phyloP scores from a whole-genome alignment of 2,888 invertebrate genomes.

The Neoitamus cyanurus region DNA sequence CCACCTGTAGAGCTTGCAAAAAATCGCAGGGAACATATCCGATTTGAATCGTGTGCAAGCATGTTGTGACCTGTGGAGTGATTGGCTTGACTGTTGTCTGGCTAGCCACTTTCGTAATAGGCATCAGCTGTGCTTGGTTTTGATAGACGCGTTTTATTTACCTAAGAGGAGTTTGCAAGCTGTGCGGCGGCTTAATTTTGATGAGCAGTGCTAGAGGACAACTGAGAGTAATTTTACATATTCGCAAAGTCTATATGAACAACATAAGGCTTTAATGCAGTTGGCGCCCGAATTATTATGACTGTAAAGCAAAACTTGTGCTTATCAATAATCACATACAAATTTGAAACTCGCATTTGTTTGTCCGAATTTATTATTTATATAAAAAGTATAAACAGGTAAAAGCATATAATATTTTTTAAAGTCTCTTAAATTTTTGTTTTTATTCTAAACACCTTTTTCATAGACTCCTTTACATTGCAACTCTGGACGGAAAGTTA shows the following conservation, averaged over 20 bases:
- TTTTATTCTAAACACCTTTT: background rate
- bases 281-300: no score
- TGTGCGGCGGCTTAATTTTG: background rate
- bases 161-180: background rate
- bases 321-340: no score
- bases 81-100: background rate
- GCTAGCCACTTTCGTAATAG: background rate
- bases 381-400: no score
- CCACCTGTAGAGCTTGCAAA: background rate
- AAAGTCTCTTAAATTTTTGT: background rate
- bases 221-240: no score
- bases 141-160: background rate
- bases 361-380: no score
- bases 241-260: no score
- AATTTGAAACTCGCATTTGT: no score
- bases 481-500: slow-evolving; percentile 90
- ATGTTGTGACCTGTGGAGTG: background rate
- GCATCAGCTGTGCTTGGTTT: background rate
- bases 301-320: no score
- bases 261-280: no score
- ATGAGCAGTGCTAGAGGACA: no score
- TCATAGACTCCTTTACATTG: slow-evolving; percentile 80
- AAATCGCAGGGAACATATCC: background rate
- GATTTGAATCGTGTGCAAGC: background rate
- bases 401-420: background rate